These are phyloP conservation scores for Oostethus manadensis DNA, from an alignment of 2,113 vertebrate species.

Conservation along the genomic window DNA sequence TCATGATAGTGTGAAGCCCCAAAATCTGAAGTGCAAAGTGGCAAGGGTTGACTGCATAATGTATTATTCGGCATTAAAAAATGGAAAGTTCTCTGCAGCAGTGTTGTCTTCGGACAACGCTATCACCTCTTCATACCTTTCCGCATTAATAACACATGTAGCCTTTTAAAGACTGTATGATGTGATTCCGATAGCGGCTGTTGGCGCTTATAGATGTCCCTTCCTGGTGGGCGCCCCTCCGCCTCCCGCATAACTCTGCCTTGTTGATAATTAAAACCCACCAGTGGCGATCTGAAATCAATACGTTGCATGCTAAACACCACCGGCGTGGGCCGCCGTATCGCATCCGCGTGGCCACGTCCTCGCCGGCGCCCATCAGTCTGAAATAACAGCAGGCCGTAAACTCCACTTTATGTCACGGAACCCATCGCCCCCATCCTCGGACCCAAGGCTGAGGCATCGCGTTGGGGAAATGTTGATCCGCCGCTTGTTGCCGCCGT, in stretches of 20 bases:
- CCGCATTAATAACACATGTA: too few species aligned
- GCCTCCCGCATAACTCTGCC: background rate
- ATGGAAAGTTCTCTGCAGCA: too few species aligned
- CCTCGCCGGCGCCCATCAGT: background rate
- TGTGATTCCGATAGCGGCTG: background rate
- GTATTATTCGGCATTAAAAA: too few species aligned
- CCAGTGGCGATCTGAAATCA: background rate
- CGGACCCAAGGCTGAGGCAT: background rate
- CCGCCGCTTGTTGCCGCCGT: slow-evolving; percentile 17
- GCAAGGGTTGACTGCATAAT: too few species aligned
- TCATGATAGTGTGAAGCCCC: too few species aligned
- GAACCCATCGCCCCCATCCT: background rate
- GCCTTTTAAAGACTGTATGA: background rate
- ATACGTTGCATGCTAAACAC: slow-evolving; percentile 5
- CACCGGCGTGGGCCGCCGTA: background rate
- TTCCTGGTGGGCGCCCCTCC: background rate
- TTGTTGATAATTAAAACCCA: slow-evolving; percentile 4
- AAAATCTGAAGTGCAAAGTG: too few species aligned
- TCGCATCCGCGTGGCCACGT: background rate
- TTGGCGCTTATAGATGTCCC: background rate
- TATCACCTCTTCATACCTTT: background rate
- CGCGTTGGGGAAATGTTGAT: slow-evolving; percentile 1
- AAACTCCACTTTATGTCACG: background rate
- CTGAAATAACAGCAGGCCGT: background rate
- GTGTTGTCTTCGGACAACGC: background rate